Percentiles rank a stretch among this genome's conserved stretches.
phyloP scores from a whole-genome alignment of 2,888 invertebrate species.

The Rhynchonema sp. region DNA sequence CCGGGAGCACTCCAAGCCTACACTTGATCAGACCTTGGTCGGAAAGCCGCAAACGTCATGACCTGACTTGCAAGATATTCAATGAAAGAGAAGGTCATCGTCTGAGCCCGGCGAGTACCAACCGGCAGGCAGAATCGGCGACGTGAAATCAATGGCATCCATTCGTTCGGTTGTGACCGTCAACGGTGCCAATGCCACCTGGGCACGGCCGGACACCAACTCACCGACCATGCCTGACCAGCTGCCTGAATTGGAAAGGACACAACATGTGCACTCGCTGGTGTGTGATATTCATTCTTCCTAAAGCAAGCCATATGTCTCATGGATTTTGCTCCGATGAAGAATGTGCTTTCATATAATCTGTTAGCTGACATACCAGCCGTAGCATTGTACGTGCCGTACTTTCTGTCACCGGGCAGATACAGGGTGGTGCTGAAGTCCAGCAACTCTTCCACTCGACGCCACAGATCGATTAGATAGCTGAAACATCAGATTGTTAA shows the following conservation, averaged over 20 bases:
- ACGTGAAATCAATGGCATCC: constrained; percentile 1
- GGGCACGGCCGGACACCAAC: not conserved
- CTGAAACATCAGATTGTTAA: not conserved
- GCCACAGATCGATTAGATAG: not conserved
- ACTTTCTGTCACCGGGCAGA: not conserved
- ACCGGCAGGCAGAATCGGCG: not conserved
- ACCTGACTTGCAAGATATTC: no score
- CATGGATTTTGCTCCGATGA: no score
- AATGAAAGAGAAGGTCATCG: no score
- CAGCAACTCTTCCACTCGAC: not conserved
- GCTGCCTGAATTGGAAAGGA: not conserved
- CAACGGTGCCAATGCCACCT: not conserved
- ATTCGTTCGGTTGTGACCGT: not conserved
- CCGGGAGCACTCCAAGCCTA: no score
- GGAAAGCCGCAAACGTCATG: no score
- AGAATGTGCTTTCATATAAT: no score
- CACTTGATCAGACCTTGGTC: no score
- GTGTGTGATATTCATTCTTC: no score
- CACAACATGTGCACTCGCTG: no score
- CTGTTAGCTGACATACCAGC: no score
- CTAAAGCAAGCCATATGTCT: no score
- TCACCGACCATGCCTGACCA: not conserved
- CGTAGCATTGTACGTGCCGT: not conserved
- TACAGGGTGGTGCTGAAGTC: not conserved
- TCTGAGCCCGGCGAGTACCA: no score